Percentiles rank a stretch among this genome's conserved stretches.
phyloP scores from a whole-genome alignment of 2,113 vertebrate species.

The Alces alces region DNA sequence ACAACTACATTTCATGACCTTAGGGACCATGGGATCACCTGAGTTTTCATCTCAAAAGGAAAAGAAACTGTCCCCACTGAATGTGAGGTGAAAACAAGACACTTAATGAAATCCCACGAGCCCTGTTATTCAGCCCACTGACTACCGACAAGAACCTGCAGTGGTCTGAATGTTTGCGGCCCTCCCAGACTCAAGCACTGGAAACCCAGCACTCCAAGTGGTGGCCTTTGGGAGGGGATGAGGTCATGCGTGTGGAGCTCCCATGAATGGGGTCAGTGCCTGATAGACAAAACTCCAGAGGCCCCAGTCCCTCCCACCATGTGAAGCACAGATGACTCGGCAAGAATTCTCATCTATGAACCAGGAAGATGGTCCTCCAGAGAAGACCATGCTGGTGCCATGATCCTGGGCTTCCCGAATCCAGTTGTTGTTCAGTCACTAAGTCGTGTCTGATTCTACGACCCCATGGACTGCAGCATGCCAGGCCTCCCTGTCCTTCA shows the following conservation, averaged over 20 bases:
- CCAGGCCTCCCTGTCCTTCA: neutral
- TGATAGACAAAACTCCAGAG: neutral
- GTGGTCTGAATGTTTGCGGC: no score
- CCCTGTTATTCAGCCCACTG: no score
- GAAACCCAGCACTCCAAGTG: neutral
- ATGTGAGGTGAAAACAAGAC: neutral
- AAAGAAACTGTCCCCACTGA: neutral
- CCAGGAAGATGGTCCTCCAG: no score
- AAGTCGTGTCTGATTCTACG: rapidly evolving
- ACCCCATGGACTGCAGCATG: neutral
- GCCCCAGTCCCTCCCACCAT: neutral
- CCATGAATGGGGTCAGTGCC: neutral
- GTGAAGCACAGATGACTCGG: rapidly evolving
- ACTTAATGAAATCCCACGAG: neutral
- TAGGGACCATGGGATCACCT: neutral
- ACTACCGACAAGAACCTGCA: no score
- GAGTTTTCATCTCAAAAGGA: neutral
- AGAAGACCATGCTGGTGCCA: rapidly evolving
- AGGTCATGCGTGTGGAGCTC: neutral
- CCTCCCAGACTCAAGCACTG: no score
- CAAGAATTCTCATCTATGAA: neutral
- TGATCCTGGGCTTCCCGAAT: neutral
- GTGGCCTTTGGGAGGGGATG: neutral
- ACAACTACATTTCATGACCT: neutral
- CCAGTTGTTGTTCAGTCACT: neutral